Evolutionary conservation across 2,113 vertebrate genomes (phyloP), one percentile per base, ranked within the genome.

Genomic region (Caretta caretta): DNA sequence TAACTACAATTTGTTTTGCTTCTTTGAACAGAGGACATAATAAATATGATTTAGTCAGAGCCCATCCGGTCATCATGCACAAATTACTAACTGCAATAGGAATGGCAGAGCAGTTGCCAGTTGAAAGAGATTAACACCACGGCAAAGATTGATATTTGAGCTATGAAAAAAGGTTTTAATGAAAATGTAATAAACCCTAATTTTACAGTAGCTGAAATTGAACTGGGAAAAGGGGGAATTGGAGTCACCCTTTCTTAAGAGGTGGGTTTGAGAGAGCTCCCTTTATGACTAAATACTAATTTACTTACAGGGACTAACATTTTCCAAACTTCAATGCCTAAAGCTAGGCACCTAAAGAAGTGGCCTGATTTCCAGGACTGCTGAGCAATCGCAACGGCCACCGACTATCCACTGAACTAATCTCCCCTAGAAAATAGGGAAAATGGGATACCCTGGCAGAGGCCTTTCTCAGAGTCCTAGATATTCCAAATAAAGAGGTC

Each of bases 161-260:
- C 89, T 84, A 53, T 5, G 3, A 8, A 90, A 65, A 80, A 42
- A 46, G 84, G 83, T 92, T 92, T 79, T 51, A 90, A 94, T 87
- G 86, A 95, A 94, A 92, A 83, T 72, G 92, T 69, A 82, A 91
- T 94, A 89, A 87, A 51, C 50, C 88, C 48, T 90, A 91, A 86
- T 93, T 95, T 96, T 78, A 96, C 42, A 88, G 89, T 94, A 94
- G 85, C 91, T 95, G n/a, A 95, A 94, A 89, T 82, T 90, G 93
- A 96, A 90, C 49, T n/a, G 20, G 51, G 13, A 31, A 87, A 90
- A 75, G 42, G 51, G 9, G 83, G 57, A 94, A 91, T n/a, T 38
- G 31, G 79, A 83, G 25, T 3, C 54, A 42, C 13, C 24, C 16
- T 14, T 22, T 42, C 24, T 22, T 25, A 13, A 31, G 42, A 59